phyloP scores from a whole-genome alignment of 2,113 vertebrate genomes.

The Hemibates koningsi region DNA sequence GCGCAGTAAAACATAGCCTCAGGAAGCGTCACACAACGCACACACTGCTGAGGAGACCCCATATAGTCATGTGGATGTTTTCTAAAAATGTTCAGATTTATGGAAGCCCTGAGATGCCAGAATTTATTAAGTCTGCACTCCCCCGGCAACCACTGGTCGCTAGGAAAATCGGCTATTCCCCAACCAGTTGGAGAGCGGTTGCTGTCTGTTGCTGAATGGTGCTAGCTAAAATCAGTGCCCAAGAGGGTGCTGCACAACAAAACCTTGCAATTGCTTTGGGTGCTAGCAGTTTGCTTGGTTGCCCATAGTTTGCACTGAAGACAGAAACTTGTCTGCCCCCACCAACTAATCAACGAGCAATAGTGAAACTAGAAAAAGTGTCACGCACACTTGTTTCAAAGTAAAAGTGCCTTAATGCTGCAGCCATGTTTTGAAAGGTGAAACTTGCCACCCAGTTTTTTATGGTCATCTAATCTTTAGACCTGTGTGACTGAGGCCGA shows the following conservation, averaged over 20 bases:
- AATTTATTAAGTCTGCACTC: background rate
- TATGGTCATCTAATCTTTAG: background rate
- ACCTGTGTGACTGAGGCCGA: accelerated
- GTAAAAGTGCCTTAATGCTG: accelerated
- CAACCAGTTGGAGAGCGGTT: background rate
- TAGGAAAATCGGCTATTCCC: background rate
- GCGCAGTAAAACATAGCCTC: background rate
- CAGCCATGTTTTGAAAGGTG: background rate
- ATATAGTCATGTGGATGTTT: background rate
- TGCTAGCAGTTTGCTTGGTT: background rate
- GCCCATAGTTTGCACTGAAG: accelerated
- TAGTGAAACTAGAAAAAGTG: background rate
- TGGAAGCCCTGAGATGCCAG: background rate
- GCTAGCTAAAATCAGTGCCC: background rate
- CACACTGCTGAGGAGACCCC: background rate
- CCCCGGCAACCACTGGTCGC: accelerated
- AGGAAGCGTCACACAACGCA: background rate
- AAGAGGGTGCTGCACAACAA: background rate
- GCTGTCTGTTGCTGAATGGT: background rate
- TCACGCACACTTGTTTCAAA: background rate
- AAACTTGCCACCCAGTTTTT: background rate
- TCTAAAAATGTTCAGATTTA: background rate
- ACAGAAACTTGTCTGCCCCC: background rate
- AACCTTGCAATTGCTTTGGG: background rate
- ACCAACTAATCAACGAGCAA: background rate